phyloP scores from a whole-genome alignment of 2,113 vertebrate genomes.

The Paedocypris sp. region DNA sequence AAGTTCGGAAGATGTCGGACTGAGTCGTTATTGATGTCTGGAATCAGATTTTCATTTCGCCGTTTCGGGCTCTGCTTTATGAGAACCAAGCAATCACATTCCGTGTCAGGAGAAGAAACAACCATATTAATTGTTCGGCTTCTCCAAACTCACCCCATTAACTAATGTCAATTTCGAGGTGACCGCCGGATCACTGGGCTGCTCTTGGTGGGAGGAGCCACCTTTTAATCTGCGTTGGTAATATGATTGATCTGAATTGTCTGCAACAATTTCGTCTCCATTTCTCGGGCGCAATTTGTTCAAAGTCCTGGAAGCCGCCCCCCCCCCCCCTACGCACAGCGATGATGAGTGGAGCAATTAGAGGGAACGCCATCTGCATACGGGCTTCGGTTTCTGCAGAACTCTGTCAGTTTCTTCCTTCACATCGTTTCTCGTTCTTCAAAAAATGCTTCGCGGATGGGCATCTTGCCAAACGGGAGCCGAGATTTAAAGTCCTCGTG shows the following conservation, averaged over 20 bases:
- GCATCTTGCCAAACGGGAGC: no score
- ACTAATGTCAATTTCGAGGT: conserved; percentile 38
- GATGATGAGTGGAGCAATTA: conserved; percentile 45
- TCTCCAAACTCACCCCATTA: conserved; percentile 33
- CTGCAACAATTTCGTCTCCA: conserved; percentile 30
- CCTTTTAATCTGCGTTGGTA: conserved; percentile 28
- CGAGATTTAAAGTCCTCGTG: no score
- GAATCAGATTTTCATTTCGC: conserved; percentile 36
- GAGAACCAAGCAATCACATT: conserved; percentile 31
- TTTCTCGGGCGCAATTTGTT: conserved; percentile 25
- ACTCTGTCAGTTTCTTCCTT: no score
- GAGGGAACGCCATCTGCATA: conserved; percentile 31
- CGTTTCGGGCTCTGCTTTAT: conserved; percentile 13
- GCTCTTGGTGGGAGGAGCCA: conserved; percentile 32
- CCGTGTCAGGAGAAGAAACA: conserved; percentile 27
- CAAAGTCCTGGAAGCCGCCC: not conserved
- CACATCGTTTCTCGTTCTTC: no score
- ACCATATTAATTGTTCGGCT: conserved; percentile 38
- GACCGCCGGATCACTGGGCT: conserved; percentile 36
- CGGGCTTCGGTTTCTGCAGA: conserved; percentile 19
- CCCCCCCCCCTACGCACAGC: not conserved
- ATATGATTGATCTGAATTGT: conserved; percentile 42
- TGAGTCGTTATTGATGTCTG: conserved; percentile 27
- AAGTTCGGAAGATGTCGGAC: no score
- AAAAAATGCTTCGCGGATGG: no score